phyloP scores from a whole-genome alignment of 2,888 invertebrate genomes.

The Melinaea marsaeus region DNA sequence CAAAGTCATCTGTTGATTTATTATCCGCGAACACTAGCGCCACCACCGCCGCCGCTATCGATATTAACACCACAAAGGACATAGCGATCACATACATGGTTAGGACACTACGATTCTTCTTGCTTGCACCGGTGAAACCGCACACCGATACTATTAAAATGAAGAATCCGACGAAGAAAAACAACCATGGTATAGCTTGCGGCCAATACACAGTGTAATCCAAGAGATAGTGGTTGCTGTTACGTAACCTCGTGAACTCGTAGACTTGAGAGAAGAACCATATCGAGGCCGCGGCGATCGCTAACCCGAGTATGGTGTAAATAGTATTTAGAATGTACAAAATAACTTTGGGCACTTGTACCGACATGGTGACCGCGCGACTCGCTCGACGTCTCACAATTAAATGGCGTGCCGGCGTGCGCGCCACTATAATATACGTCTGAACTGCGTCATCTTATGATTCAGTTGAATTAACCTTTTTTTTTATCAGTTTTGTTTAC shows the following conservation, averaged over 20 bases:
- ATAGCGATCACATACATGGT: constrained; percentile 49
- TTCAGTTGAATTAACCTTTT: constrained; percentile 31
- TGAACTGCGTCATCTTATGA: constrained; percentile 32
- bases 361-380: constrained; percentile 38
- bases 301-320: constrained; percentile 51
- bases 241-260: constrained; percentile 53
- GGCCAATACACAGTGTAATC: constrained; percentile 71
- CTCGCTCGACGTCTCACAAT: constrained; percentile 37
- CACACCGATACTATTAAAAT: constrained; percentile 54
- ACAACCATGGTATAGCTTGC: constrained; percentile 68
- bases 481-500: constrained; percentile 1
- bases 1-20: constrained; percentile 55
- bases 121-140: constrained; percentile 57
- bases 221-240: constrained; percentile 62
- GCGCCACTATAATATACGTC: constrained; percentile 43
- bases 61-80: constrained; percentile 44
- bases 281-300: constrained; percentile 50
- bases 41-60: constrained; percentile 49
- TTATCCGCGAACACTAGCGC: constrained; percentile 60
- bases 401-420: constrained; percentile 49
- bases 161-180: constrained; percentile 55
- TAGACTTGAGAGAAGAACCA: constrained; percentile 63
- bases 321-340: constrained; percentile 53
- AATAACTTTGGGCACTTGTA: constrained; percentile 35
- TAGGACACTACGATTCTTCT: constrained; percentile 49